These are phyloP conservation scores for Pseudomyrmex dendroicus DNA, from an alignment of 1,140 invertebrate species.

Conservation along the genomic window DNA sequence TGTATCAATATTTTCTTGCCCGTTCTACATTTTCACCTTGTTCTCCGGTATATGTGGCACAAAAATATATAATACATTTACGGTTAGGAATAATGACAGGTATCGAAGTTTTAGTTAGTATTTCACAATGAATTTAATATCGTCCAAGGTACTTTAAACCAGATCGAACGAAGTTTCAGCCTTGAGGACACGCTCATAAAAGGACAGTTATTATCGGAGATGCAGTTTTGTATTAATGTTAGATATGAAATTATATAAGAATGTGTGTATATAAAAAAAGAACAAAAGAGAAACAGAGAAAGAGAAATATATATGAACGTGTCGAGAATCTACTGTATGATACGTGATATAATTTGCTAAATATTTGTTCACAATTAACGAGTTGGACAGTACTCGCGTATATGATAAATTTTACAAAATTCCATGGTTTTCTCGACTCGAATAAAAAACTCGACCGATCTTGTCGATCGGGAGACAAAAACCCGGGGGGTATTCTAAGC, in stretches of 20 bases:
- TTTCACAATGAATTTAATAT: slow-evolving; percentile 40
- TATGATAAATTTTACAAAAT: not conserved
- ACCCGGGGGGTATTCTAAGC: slow-evolving; percentile 4
- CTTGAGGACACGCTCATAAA: slow-evolving; percentile 31
- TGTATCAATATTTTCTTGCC: not conserved
- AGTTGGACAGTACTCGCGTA: too few relatives aligned
- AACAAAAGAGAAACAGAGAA: too few relatives aligned
- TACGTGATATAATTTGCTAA: too few relatives aligned
- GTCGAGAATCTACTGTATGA: too few relatives aligned
- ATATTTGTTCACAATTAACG: too few relatives aligned
- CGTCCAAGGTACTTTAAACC: slow-evolving; percentile 15
- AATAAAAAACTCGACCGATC: not conserved
- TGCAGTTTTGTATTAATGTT: not conserved
- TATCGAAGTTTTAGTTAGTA: slow-evolving; percentile 21
- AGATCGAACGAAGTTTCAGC: slow-evolving; percentile 29
- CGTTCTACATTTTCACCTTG: not conserved
- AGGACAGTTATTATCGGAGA: slow-evolving; percentile 7
- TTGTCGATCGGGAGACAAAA: slow-evolving; percentile 33
- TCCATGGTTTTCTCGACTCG: slow-evolving; percentile 14
- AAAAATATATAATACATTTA: not conserved
- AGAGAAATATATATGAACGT: too few relatives aligned
- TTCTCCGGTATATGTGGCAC: not conserved
- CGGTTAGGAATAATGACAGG: not conserved
- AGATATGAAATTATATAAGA: too few relatives aligned
- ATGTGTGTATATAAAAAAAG: too few relatives aligned